Conservation (phyloP, 2,797 vertebrate species). For the Oreochromis mossambicus region DNA sequence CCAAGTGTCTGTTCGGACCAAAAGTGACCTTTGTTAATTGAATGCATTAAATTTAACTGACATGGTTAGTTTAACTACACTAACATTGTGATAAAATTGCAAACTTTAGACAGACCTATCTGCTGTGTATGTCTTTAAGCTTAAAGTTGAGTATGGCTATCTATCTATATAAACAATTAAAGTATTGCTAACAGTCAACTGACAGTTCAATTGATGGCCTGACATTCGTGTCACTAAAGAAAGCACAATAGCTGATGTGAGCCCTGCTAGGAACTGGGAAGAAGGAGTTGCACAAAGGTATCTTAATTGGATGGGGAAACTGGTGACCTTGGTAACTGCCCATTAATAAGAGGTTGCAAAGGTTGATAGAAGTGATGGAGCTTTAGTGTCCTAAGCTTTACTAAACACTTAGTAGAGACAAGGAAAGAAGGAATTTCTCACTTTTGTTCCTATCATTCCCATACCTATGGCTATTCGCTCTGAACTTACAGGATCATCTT, state of each 20-base stretch:
- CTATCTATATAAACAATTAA: not conserved
- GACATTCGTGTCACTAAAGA: conserved; percentile 4
- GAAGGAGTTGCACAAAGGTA: not conserved
- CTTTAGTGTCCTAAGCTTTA: not conserved
- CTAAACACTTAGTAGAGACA: not conserved
- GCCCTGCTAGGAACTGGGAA: not conserved
- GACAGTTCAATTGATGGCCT: conserved; percentile 1
- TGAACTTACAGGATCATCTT: conserved; percentile 9
- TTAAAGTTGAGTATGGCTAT: not conserved
- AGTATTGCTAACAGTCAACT: conserved; percentile 15
- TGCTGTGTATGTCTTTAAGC: not conserved
- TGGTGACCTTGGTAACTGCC: conserved; percentile 61
- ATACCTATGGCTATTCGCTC: conserved; percentile 24
- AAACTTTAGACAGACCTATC: not conserved
- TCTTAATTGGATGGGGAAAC: conserved; percentile 31
- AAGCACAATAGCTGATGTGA: not conserved
- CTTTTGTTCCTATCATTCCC: not conserved
- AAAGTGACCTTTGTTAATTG: conserved; percentile 11
- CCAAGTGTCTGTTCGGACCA: not conserved
- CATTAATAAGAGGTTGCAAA: conserved; percentile 23
- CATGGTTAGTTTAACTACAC: not conserved
- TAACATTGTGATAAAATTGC: not conserved
- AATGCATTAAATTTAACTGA: not conserved
- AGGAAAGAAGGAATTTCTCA: not conserved
- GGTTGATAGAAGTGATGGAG: not conserved